phyloP scores from a whole-genome alignment of 2,797 vertebrate species.

The Eulemur coronatus region DNA sequence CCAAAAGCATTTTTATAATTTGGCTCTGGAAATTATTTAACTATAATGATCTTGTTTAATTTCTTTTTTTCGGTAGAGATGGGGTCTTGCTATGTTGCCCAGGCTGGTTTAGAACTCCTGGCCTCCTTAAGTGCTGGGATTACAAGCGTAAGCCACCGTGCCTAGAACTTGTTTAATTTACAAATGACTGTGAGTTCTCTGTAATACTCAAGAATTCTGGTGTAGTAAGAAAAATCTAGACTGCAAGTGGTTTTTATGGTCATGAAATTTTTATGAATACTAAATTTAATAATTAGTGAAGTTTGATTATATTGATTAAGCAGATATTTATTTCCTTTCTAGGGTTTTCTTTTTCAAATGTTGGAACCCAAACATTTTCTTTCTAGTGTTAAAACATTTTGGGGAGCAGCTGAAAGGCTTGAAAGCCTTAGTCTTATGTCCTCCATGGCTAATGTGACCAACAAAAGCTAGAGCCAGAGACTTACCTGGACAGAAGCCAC shows the following conservation, averaged over 20 bases:
- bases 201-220: constrained; percentile 18
- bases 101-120: not conserved
- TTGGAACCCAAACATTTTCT: not conserved
- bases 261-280: constrained; percentile 60
- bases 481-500: constrained; percentile 90
- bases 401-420: not conserved
- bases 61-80: not conserved
- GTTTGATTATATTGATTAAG: not conserved
- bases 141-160: not conserved
- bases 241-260: not conserved
- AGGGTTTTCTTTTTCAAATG: not conserved
- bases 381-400: not conserved
- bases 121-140: not conserved
- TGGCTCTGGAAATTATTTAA: constrained; percentile 42
- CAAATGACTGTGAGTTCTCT: constrained; percentile 13
- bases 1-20: constrained; percentile 9
- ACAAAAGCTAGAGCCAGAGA: not conserved
- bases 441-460: not conserved
- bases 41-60: constrained; percentile 29
- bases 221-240: not conserved
- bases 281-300: constrained; percentile 42
- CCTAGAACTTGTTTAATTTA: constrained; percentile 33
- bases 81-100: not conserved
- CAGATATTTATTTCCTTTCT: not conserved
- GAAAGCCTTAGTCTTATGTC: not conserved